phyloP scores from a whole-genome alignment of 2,888 invertebrate species.

The Diogma glabrata region DNA sequence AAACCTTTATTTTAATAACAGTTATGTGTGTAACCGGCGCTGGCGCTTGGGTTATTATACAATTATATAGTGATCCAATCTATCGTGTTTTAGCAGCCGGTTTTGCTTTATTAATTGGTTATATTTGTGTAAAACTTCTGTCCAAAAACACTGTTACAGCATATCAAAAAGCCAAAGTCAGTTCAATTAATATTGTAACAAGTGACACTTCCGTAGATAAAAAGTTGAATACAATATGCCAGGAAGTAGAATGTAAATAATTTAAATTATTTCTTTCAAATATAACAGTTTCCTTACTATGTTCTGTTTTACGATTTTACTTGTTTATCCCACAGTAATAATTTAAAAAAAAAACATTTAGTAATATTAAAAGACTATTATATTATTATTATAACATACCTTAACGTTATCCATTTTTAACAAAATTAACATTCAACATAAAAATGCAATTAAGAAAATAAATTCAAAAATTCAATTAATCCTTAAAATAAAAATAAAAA shows the following conservation, averaged over 20 bases:
- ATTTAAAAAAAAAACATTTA: no score
- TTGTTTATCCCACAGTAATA: no score
- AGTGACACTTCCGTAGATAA: conserved; percentile 24
- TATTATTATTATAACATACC: no score
- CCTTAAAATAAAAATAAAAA: no score
- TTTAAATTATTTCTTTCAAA: background rate
- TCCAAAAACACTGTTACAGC: conserved; percentile 79
- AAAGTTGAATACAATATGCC: conserved; percentile 35
- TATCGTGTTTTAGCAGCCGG: conserved; percentile 72
- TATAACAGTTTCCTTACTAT: no score
- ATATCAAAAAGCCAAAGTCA: conserved; percentile 84
- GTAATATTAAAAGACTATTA: no score
- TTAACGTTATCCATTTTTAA: no score
- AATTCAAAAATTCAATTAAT: no score
- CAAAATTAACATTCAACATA: no score
- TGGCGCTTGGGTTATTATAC: conserved; percentile 68
- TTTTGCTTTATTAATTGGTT: conserved; percentile 67
- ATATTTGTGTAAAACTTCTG: conserved; percentile 75
- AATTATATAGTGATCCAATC: conserved; percentile 64
- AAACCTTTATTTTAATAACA: conserved; percentile 67
- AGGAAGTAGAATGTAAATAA: conserved; percentile 29
- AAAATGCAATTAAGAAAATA: no score
- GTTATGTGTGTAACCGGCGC: conserved; percentile 66
- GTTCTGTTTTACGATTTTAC: no score
- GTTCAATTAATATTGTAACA: conserved; percentile 63